These are phyloP conservation scores for Lasioglossum pauxillum DNA, from an alignment of 2,888 invertebrate species.

Conservation along the genomic window DNA sequence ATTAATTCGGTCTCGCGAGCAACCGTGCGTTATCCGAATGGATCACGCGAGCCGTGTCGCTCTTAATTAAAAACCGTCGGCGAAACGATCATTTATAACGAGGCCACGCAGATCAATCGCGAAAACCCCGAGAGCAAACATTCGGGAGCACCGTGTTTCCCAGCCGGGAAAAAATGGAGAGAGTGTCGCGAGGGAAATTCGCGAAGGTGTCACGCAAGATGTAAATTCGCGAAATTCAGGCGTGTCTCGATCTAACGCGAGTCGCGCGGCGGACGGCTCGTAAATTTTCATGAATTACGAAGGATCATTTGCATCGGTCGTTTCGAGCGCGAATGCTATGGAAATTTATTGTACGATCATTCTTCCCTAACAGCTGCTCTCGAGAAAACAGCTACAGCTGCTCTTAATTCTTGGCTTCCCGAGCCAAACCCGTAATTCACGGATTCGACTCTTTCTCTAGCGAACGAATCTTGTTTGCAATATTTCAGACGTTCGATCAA, in stretches of 20 bases:
- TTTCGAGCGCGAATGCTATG: not conserved
- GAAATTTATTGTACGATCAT: slow-evolving; percentile 16
- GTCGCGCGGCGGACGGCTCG: slow-evolving; percentile 4
- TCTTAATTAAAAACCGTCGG: not conserved
- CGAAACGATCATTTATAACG: not conserved
- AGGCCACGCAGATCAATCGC: not conserved
- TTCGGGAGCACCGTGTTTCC: not conserved
- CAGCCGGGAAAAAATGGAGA: not conserved
- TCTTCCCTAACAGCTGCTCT: not conserved
- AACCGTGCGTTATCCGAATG: not conserved
- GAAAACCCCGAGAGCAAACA: not conserved
- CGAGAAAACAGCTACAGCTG: not conserved
- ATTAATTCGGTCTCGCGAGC: not conserved
- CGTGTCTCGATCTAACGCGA: slow-evolving; percentile 4
- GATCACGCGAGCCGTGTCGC: not conserved
- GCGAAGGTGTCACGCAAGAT: slow-evolving; percentile 31
- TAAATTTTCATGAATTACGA: slow-evolving; percentile 33
- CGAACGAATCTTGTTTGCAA: not conserved
- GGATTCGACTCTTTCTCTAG: not conserved
- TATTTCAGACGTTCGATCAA: too few species aligned
- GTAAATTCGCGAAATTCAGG: slow-evolving; percentile 19
- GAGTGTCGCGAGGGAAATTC: slow-evolving; percentile 4
- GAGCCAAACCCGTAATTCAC: not conserved
- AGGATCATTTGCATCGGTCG: slow-evolving; percentile 15
- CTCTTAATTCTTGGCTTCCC: not conserved